Base-by-base conservation (phyloP, 1,140 invertebrate species). In the Tachypleus tridentatus region DNA sequence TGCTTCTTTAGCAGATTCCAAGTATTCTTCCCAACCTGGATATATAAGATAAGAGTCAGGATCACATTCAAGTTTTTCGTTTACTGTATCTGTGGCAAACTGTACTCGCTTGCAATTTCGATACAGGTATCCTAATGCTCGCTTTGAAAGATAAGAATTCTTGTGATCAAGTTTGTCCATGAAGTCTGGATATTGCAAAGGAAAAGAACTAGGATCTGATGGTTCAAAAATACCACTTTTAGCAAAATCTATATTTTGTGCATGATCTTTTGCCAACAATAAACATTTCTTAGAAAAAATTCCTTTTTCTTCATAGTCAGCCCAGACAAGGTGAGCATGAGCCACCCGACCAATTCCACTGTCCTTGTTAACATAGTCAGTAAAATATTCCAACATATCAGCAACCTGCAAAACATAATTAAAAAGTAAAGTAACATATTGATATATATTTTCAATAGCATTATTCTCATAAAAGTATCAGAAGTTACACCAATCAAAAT, bases 361-460 rank as follows among this genome's bases (percentile, higher is more conserved):
- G 61, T 76, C 76, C 50, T 69, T 64, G n/a, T 64, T 57, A 8
- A 75, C 68, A 57, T 72, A 75, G 3, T 73, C 59, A 10, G 68
- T 66, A 58, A 76, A 73, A 58, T 75, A 75, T 29, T 70, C 62
- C 5, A 72, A 62, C 67, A 74, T 74, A 61, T 76, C 69, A 7
- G 51, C 6, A 7, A 66, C 4, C 65, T 66, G 57, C 0, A 57
- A 54, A 60, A 50, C 0, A 29, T 29, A 29, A 29, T 29, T 29
- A 29, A 29, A 29, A 29, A 29, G 29, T 29, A 29, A 29, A 29
- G 29, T 29, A 29, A 29, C 29, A 2, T 29, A 2, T 29, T 29
- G 29, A 29, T 29, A 29, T 29, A 29, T 29, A 29, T 29, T 29
- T 29, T 29, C 29, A 29, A 29, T 29, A 29, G 29, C 29, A 29